Percentiles rank a stretch among this genome's conserved stretches.
These are phyloP conservation scores for Conus betulinus DNA, from an alignment of 1,140 invertebrate species.

Conservation along the genomic window DNA sequence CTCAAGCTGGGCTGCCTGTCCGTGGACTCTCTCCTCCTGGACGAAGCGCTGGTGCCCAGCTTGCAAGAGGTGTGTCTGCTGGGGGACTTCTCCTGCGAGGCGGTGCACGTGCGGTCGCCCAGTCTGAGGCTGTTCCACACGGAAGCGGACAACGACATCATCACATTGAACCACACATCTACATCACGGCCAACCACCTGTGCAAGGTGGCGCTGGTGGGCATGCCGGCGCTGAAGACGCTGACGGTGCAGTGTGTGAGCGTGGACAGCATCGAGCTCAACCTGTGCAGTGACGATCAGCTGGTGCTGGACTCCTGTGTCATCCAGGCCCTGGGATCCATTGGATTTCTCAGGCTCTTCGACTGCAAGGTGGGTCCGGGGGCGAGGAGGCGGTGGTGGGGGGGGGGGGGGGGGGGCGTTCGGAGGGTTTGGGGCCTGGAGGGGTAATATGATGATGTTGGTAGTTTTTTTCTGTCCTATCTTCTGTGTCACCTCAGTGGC, in stretches of 20 bases:
- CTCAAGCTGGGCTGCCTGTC: constrained; percentile 65
- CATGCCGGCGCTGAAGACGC: constrained; percentile 64
- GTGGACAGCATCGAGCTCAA: constrained; percentile 70
- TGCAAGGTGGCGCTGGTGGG: constrained; percentile 67
- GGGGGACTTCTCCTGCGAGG: constrained; percentile 66
- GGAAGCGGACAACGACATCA: constrained; percentile 66
- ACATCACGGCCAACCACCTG: constrained; percentile 69
- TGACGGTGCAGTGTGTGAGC: constrained; percentile 68
- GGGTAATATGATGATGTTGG: no score
- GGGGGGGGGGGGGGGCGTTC: no score
- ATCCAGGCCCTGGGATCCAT: constrained; percentile 68
- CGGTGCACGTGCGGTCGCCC: constrained; percentile 66
- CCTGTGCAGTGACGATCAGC: constrained; percentile 68
- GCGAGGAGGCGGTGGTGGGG: no score
- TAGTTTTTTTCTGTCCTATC: no score
- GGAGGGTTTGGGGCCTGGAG: no score
- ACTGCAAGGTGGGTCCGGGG: constrained; percentile 60
- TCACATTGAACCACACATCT: constrained; percentile 70
- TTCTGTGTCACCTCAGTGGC: no score
- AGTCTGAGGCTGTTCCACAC: constrained; percentile 65
- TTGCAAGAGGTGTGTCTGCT: constrained; percentile 67
- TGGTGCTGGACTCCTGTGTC: constrained; percentile 66
- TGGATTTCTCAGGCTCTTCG: constrained; percentile 68
- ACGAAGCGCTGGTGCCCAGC: constrained; percentile 62
- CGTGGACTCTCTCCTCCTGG: constrained; percentile 63